Conservation (phyloP, 2,113 vertebrate species). For the Peromyscus polionotus region DNA sequence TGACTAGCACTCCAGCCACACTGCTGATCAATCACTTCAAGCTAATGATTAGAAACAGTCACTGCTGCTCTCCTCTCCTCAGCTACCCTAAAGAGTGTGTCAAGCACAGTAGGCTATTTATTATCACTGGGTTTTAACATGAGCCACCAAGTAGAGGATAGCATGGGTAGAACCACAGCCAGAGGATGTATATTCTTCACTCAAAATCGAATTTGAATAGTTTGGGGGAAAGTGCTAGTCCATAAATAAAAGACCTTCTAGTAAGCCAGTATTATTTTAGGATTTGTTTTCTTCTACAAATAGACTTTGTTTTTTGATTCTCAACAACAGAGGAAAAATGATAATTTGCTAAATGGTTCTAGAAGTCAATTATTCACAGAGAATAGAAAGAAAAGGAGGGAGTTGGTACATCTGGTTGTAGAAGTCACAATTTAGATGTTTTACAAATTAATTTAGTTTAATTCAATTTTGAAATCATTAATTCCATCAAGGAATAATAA, state of each 20-base stretch:
- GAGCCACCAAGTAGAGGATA: not conserved
- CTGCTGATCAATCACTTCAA: slow-evolving; percentile 76
- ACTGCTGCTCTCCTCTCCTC: slow-evolving; percentile 37
- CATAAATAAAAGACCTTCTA: slow-evolving; percentile 26
- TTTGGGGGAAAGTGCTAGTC: slow-evolving; percentile 19
- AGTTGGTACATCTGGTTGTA: not conserved
- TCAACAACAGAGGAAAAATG: not conserved
- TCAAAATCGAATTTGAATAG: slow-evolving; percentile 11
- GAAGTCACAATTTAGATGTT: slow-evolving; percentile 28
- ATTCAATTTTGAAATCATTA: slow-evolving; percentile 53
- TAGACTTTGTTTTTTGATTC: not conserved
- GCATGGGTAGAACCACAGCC: not conserved
- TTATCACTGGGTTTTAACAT: slow-evolving; percentile 35
- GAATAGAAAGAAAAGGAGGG: slow-evolving; percentile 39
- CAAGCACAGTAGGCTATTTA: slow-evolving; percentile 49
- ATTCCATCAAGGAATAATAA: slow-evolving; percentile 29
- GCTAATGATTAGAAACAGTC: slow-evolving; percentile 73
- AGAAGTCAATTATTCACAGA: slow-evolving; percentile 46
- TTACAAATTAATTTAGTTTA: slow-evolving; percentile 31
- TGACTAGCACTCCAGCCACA: slow-evolving; percentile 61
- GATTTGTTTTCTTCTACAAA: not conserved
- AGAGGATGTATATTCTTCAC: not conserved
- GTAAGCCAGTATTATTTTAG: not conserved
- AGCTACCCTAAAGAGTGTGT: slow-evolving; percentile 41
- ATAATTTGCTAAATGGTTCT: slow-evolving; percentile 38